A percentile compares a stretch with the other conserved stretches of the same genome.
Evolutionary conservation across 1,140 invertebrate species (phyloP).

Genomic region (Brevipalpus yothersi): DNA sequence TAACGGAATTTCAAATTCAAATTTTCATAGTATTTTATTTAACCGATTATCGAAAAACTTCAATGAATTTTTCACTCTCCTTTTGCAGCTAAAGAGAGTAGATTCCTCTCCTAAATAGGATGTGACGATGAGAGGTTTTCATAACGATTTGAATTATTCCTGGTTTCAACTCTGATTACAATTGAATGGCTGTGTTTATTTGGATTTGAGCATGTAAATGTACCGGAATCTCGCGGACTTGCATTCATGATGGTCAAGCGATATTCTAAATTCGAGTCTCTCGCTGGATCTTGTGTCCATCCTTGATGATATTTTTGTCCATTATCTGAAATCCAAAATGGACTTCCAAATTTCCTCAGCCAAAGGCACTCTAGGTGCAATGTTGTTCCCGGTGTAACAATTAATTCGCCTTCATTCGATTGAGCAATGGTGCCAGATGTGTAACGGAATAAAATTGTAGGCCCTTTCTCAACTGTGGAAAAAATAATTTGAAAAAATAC

Average conservation of each 20-base stretch:
- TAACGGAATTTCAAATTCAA: too few species aligned
- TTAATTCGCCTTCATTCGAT: slow-evolving; percentile 52
- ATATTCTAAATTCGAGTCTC: slow-evolving; percentile 51
- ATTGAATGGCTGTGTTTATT: slow-evolving; percentile 48
- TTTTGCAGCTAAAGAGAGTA: too few species aligned
- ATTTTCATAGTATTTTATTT: too few species aligned
- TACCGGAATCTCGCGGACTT: slow-evolving; percentile 45
- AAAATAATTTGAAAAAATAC: too few species aligned
- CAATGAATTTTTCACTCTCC: too few species aligned
- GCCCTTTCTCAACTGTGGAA: slow-evolving; percentile 46
- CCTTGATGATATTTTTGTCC: slow-evolving; percentile 37
- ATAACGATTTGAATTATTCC: slow-evolving; percentile 20
- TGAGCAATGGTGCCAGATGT: slow-evolving; percentile 54
- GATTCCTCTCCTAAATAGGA: too few species aligned
- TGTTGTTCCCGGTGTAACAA: slow-evolving; percentile 56
- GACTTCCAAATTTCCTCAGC: slow-evolving; percentile 52
- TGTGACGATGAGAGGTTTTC: too few species aligned
- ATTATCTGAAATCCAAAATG: slow-evolving; percentile 52
- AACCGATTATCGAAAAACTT: too few species aligned
- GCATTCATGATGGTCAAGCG: slow-evolving; percentile 51
- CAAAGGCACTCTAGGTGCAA: slow-evolving; percentile 64
- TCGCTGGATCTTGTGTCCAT: slow-evolving; percentile 50
- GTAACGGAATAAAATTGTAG: slow-evolving; percentile 55
- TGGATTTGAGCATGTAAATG: slow-evolving; percentile 53
- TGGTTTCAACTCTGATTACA: slow-evolving; percentile 50